Base-by-base conservation (phyloP, 1,140 invertebrate genomes). In the Neelides sp. region DNA sequence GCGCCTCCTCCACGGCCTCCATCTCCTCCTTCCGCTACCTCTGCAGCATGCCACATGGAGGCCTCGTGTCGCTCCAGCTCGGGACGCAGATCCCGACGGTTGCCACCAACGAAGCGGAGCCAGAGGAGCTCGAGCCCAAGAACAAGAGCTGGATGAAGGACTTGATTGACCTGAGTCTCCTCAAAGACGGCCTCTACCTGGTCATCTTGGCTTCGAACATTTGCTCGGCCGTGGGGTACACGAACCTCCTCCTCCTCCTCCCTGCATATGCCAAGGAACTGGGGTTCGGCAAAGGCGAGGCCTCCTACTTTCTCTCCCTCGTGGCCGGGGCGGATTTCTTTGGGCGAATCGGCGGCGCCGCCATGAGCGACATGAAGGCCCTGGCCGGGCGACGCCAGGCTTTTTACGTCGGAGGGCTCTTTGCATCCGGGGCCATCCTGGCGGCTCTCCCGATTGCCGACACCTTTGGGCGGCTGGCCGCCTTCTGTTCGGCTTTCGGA, bases 191-290 rank as follows among this genome's bases (percentile, higher is more conserved):
- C 0, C 74, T 85, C 26, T 88, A 85, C 62, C 69, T 87, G 32
- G 77, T 87, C 2, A 84, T 88, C 41, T 64, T 87, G 15, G 78
- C 86, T 54, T 86, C 83, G 0, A 86, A 85, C 62, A 83, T 79
- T 22, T 85, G 83, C 0, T 84, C 82, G 54, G 85, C 83, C 2
- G 82, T 88, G 36, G 84, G 83, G 42, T 86, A 86, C 59, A 87
- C 84, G 0, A 88, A 89, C 64, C 85, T 87, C 51, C 79, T 85
- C 0, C 85, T 87, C 41, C 61, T 87, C 2, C 68, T 87, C 13
- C 83, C 84, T 3, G 73, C 76, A 0, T 87, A 85, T 64, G 83
- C 82, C 1, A 64, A 75, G 10, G 70, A 73, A 13, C 66, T 83
- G 4, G 74, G 75, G 1, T 86, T 80, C 59, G 74, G 80, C 63